Evolutionary conservation across 2,797 vertebrate species (phyloP).

Genomic region (Chelidonichthys spinosus): DNA sequence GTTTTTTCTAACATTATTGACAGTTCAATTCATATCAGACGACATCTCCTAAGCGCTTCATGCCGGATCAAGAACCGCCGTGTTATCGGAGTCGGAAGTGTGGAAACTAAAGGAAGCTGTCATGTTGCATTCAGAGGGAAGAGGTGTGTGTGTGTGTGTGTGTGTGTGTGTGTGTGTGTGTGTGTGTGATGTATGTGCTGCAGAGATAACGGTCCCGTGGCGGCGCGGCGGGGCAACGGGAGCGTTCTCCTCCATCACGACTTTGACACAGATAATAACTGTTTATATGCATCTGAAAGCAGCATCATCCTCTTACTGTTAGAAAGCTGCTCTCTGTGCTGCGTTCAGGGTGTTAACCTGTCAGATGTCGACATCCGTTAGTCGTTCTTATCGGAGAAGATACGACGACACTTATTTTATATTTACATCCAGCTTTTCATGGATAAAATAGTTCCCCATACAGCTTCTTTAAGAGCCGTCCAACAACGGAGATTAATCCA

Average conservation of each 20-base stretch:
- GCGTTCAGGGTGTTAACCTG: slow-evolving; percentile 38
- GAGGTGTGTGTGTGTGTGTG: slow-evolving; percentile 69
- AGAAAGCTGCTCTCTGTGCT: slow-evolving; percentile 35
- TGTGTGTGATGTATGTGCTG: slow-evolving; percentile 74
- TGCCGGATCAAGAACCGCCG: slow-evolving; percentile 67
- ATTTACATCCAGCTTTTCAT: slow-evolving; percentile 1
- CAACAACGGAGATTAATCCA: slow-evolving; percentile 8
- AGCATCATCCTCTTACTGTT: slow-evolving; percentile 50
- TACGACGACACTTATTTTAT: slow-evolving; percentile 8
- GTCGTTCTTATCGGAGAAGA: slow-evolving; percentile 36
- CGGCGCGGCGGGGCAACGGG: slow-evolving; percentile 58
- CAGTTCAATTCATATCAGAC: slow-evolving; percentile 81
- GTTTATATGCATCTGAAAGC: slow-evolving; percentile 67
- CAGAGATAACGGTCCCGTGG: slow-evolving; percentile 78
- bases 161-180: slow-evolving; percentile 71
- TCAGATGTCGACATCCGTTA: slow-evolving; percentile 53
- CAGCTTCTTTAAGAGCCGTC: neutral
- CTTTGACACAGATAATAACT: slow-evolving; percentile 75
- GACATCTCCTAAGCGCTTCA: slow-evolving; percentile 80
- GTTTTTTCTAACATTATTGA: slow-evolving; percentile 64
- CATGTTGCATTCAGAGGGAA: slow-evolving; percentile 80
- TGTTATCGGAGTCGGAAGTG: slow-evolving; percentile 77
- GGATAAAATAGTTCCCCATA: neutral
- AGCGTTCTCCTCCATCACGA: slow-evolving; percentile 76
- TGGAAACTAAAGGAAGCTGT: slow-evolving; percentile 78